These are phyloP conservation scores for Pyrocoelia pectoralis DNA, from an alignment of 2,888 invertebrate genomes.

Conservation along the genomic window DNA sequence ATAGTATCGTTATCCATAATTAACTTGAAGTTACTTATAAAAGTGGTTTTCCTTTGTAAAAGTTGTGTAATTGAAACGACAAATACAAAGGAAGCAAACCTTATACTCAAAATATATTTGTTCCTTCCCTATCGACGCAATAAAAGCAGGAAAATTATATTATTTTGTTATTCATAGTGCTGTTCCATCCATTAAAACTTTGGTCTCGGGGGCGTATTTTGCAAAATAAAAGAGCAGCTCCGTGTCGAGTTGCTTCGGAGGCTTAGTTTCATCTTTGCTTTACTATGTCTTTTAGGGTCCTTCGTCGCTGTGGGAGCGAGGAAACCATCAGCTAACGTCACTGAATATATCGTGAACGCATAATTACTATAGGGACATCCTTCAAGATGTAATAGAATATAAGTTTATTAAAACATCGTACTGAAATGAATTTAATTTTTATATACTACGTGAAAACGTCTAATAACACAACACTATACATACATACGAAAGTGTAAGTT, in stretches of 20 bases:
- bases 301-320: constrained; percentile 28
- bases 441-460: too few species aligned
- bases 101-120: constrained; percentile 24
- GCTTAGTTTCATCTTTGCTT: constrained; percentile 31
- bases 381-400: constrained; percentile 27
- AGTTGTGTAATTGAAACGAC: constrained; percentile 21
- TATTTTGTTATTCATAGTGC: constrained; percentile 55
- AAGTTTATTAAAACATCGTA: constrained; percentile 22
- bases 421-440: too few species aligned
- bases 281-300: constrained; percentile 33
- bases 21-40: neutral
- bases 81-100: constrained; percentile 20
- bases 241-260: constrained; percentile 30
- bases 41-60: constrained; percentile 6
- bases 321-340: constrained; percentile 35
- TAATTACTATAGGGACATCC: constrained; percentile 33
- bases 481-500: too few species aligned
- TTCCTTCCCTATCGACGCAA: constrained; percentile 34
- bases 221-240: constrained; percentile 50
- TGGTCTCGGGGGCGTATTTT: constrained; percentile 52
- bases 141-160: constrained; percentile 50
- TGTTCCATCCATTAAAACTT: constrained; percentile 55
- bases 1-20: too few species aligned
- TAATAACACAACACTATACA: too few species aligned
- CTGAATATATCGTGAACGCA: constrained; percentile 33